Evolutionary conservation across 2,113 vertebrate species (phyloP).

Genomic region (Narcine bancroftii): DNA sequence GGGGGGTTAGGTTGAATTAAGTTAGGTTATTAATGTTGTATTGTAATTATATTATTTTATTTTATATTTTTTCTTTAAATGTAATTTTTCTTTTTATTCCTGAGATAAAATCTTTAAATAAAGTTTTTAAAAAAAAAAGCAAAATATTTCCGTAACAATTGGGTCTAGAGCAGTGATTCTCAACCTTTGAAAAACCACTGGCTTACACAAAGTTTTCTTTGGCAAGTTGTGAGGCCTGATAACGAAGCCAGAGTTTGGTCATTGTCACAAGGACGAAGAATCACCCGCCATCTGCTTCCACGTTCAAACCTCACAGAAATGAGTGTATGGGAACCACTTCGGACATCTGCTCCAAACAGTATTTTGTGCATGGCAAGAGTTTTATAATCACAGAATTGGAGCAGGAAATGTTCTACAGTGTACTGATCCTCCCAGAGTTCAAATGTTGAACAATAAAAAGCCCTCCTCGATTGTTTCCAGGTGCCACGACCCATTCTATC

Average conservation of each 20-base stretch:
- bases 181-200: no score
- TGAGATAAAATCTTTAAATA: no score
- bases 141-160: no score
- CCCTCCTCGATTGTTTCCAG: neutral
- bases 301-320: neutral
- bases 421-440: neutral
- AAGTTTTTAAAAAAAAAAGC: no score
- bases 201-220: neutral
- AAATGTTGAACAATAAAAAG: no score
- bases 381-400: neutral
- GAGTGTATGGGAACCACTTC: neutral
- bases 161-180: no score
- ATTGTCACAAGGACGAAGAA: neutral
- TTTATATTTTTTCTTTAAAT: no score
- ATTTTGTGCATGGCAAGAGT: neutral
- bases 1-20: no score
- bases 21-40: no score
- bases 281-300: neutral
- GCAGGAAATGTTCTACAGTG: neutral
- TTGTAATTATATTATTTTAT: no score
- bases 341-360: neutral
- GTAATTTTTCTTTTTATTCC: no score
- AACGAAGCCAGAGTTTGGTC: constrained; percentile 2
- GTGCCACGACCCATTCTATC: neutral
- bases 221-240: neutral